A percentile compares a stretch with the other conserved stretches of the same genome.
Conservation (phyloP, 2,888 invertebrate species). For the Abrostola tripartita region DNA sequence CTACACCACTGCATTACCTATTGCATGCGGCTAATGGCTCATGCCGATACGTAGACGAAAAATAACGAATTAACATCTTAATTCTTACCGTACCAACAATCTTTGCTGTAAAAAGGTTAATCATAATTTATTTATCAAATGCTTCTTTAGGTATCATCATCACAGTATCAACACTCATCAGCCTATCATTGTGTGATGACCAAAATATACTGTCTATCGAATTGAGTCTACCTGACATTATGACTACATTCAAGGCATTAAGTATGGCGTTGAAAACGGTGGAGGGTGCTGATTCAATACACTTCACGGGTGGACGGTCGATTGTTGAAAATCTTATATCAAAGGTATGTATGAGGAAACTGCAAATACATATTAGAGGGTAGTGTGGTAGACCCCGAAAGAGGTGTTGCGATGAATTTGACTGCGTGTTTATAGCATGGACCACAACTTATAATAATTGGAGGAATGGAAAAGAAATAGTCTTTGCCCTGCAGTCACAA, state of each 20-base stretch:
- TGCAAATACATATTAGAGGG: too few species aligned
- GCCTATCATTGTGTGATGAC: slow-evolving; percentile 3
- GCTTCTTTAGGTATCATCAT: slow-evolving; percentile 10
- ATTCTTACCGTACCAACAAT: too few species aligned
- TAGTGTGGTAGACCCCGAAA: background rate
- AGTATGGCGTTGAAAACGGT: background rate
- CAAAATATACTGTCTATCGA: background rate
- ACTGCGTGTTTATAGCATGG: too few species aligned
- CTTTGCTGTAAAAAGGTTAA: too few species aligned
- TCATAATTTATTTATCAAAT: too few species aligned
- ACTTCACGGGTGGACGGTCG: background rate
- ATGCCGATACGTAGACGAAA: too few species aligned
- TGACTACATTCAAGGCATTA: background rate
- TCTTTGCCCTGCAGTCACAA: too few species aligned
- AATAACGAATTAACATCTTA: too few species aligned
- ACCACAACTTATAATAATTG: too few species aligned
- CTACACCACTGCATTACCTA: too few species aligned
- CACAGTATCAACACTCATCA: slow-evolving; percentile 5
- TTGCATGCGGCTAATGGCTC: too few species aligned
- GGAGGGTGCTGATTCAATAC: background rate
- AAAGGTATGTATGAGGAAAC: slow-evolving; percentile 10
- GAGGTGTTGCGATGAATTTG: background rate
- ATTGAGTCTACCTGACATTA: slow-evolving; percentile 5
- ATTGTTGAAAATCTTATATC: background rate
- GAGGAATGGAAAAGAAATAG: too few species aligned